Evolutionary conservation across 2,888 invertebrate genomes (phyloP).

Genomic region (Tinea pellionella): DNA sequence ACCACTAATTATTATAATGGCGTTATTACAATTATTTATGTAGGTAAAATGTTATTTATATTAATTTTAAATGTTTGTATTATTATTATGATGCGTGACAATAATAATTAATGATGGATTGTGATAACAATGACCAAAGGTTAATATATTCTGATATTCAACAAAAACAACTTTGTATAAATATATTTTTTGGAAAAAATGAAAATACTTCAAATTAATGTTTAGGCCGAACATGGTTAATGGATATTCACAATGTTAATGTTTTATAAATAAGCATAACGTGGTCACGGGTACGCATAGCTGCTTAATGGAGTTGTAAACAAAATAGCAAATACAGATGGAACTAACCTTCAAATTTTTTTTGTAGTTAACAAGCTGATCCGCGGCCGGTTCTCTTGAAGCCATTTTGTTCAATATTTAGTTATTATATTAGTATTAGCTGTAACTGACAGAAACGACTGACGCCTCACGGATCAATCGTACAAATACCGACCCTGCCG

Average conservation of each 20-base stretch:
- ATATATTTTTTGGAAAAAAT: neutral
- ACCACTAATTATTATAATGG: too few relatives aligned
- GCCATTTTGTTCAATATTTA: slow-evolving; percentile 13
- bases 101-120: neutral
- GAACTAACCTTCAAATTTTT: slow-evolving; percentile 13
- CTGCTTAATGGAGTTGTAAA: neutral
- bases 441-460: slow-evolving; percentile 5
- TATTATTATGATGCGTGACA: neutral
- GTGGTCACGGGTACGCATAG: too few relatives aligned
- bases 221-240: too few relatives aligned
- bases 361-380: slow-evolving; percentile 16
- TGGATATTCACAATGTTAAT: too few relatives aligned
- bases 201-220: neutral
- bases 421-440: neutral
- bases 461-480: slow-evolving; percentile 7
- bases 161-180: neutral
- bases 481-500: slow-evolving; percentile 27
- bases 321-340: neutral
- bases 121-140: slow-evolving; percentile 8
- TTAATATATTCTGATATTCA: neutral
- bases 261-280: too few relatives aligned
- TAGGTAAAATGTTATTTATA: neutral
- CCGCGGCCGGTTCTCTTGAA: slow-evolving; percentile 13
- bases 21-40: neutral
- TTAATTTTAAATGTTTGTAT: neutral